These are phyloP conservation scores for Listronotus oregonensis DNA, from an alignment of 1,140 invertebrate genomes.

Conservation along the genomic window DNA sequence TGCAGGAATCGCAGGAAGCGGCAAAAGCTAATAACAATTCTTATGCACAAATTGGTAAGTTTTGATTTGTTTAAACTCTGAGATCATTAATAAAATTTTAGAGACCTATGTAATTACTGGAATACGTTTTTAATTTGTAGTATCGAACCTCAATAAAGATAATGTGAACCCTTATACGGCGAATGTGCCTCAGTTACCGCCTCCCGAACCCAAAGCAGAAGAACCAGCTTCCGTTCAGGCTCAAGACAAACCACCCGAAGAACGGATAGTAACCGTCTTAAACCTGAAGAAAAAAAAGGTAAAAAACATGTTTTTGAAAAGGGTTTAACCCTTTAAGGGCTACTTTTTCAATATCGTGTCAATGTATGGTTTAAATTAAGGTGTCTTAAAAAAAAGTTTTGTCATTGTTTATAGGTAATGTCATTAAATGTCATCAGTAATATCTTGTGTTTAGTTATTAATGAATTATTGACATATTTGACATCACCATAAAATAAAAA, in stretches of 20 bases:
- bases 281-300: constrained; percentile 25
- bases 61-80: no score
- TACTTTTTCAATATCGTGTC: no score
- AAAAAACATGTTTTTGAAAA: background rate
- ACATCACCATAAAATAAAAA: no score
- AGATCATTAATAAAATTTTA: no score
- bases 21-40: constrained; percentile 41
- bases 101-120: no score
- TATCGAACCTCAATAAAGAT: constrained; percentile 49
- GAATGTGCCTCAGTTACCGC: constrained; percentile 32
- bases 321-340: no score
- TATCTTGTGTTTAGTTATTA: no score
- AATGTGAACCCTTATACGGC: constrained; percentile 37
- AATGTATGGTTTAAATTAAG: no score
- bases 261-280: constrained; percentile 32
- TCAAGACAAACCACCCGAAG: constrained; percentile 1
- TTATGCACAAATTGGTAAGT: constrained; percentile 48
- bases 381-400: no score
- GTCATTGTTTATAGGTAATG: no score
- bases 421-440: no score
- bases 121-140: constrained; percentile 23
- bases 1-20: background rate
- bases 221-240: constrained; percentile 13
- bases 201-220: constrained; percentile 8
- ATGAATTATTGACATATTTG: no score